Conservation (phyloP, 2,113 vertebrate species). For the Myxocyprinus asiaticus region DNA sequence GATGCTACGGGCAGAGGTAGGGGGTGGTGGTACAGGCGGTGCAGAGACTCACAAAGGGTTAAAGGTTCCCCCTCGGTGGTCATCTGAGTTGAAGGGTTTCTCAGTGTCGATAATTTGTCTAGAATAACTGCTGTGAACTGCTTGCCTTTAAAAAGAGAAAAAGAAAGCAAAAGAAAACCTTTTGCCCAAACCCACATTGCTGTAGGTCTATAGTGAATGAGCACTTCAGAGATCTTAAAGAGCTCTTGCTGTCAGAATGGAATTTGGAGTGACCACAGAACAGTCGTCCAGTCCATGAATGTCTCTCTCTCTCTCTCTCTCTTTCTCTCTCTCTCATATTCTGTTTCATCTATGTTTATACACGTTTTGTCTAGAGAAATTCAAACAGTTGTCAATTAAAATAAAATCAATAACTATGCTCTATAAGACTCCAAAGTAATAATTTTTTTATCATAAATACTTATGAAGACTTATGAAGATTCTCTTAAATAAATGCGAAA, state of each 20-base stretch:
- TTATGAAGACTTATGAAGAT: not conserved
- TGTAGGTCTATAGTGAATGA: constrained; percentile 70
- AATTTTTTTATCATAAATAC: not conserved
- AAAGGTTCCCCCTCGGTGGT: constrained; percentile 68
- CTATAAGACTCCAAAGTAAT: not conserved
- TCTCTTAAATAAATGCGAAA: too few relatives aligned
- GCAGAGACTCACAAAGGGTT: constrained; percentile 71
- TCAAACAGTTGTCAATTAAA: constrained; percentile 29
- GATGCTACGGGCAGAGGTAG: constrained; percentile 48
- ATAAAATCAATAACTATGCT: not conserved
- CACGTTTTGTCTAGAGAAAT: not conserved
- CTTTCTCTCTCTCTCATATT: constrained; percentile 25
- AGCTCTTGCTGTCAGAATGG: constrained; percentile 78
- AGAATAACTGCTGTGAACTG: constrained; percentile 64
- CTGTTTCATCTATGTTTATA: constrained; percentile 40
- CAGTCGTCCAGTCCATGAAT: constrained; percentile 50
- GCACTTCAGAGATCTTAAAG: constrained; percentile 72
- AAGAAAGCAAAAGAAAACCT: constrained; percentile 53
- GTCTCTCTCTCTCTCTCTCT: constrained; percentile 16
- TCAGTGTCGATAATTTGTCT: constrained; percentile 74
- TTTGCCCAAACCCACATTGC: constrained; percentile 57
- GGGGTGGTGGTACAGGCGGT: constrained; percentile 62
- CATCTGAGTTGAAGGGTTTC: constrained; percentile 66
- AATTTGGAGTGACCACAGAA: constrained; percentile 77
- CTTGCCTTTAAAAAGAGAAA: constrained; percentile 47